Percentiles rank a stretch among this genome's conserved stretches.
Conservation (phyloP, 2,888 invertebrate species). For the Hyposoter dolosus region DNA sequence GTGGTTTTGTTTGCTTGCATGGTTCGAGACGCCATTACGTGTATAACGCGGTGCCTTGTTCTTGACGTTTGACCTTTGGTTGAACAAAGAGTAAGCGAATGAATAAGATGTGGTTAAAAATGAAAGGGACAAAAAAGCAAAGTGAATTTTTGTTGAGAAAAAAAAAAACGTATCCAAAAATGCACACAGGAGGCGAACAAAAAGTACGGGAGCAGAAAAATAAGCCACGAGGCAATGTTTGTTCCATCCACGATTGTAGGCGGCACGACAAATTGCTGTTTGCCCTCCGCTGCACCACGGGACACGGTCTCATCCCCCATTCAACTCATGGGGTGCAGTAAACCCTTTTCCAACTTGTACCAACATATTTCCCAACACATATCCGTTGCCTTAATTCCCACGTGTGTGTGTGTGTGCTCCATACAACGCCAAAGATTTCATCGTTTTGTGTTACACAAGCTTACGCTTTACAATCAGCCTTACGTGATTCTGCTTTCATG, state of each 20-base stretch:
- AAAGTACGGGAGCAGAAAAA: conserved; percentile 34
- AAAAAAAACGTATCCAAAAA: not conserved
- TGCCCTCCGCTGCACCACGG: conserved; percentile 58
- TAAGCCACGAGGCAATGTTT: conserved; percentile 51
- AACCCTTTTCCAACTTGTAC: conserved; percentile 25
- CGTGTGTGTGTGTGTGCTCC: not conserved
- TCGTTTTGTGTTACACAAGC: conserved; percentile 32
- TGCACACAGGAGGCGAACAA: not conserved
- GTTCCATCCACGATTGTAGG: conserved; percentile 57
- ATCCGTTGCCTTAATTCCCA: not conserved
- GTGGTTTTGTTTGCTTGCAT: not conserved
- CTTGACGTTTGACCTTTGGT: conserved; percentile 59
- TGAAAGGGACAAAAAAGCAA: conserved; percentile 3
- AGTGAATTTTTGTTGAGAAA: not conserved
- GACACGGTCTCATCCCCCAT: conserved; percentile 41
- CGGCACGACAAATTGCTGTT: conserved; percentile 65
- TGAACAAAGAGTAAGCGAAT: conserved; percentile 2
- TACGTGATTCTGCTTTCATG: conserved; percentile 61
- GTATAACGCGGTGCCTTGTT: conserved; percentile 15
- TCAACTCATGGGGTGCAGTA: conserved; percentile 44
- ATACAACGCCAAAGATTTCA: not conserved
- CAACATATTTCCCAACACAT: conserved; percentile 45
- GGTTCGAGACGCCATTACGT: conserved; percentile 11
- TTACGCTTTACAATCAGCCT: conserved; percentile 63
- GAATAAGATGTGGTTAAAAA: conserved; percentile 10